phyloP scores from a whole-genome alignment of 2,113 vertebrate genomes.

The Cephalopterus ornatus region DNA sequence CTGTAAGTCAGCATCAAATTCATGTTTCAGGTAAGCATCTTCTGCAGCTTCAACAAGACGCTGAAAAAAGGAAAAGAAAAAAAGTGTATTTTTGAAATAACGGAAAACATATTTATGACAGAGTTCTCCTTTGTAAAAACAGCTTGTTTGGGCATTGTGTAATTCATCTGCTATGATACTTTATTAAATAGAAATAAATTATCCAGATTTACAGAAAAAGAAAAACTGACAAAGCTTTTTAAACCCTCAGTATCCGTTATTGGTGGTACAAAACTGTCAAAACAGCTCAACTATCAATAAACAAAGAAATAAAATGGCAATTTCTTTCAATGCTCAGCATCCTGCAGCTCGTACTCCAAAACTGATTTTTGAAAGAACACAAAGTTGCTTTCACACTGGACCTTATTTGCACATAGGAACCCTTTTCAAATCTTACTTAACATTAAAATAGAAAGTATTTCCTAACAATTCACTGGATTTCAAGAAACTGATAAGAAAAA shows the following conservation, averaged over 20 bases:
- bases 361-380: neutral
- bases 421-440: neutral
- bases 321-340: neutral
- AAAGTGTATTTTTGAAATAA: neutral
- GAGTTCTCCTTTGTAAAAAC: neutral
- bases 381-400: neutral
- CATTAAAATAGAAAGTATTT: neutral
- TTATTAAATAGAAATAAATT: neutral
- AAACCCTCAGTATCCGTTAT: neutral
- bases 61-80: slow-evolving; percentile 64
- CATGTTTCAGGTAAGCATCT: slow-evolving; percentile 94
- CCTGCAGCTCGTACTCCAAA: neutral
- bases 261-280: neutral
- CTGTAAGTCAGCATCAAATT: slow-evolving; percentile 93
- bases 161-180: neutral
- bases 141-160: neutral
- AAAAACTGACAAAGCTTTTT: neutral
- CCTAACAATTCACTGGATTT: neutral
- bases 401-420: neutral
- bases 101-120: neutral
- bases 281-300: neutral
- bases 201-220: neutral
- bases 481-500: neutral
- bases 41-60: slow-evolving; percentile 95
- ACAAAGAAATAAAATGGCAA: neutral